phyloP scores from a whole-genome alignment of 2,888 invertebrate species.

The Dusona sp. region DNA sequence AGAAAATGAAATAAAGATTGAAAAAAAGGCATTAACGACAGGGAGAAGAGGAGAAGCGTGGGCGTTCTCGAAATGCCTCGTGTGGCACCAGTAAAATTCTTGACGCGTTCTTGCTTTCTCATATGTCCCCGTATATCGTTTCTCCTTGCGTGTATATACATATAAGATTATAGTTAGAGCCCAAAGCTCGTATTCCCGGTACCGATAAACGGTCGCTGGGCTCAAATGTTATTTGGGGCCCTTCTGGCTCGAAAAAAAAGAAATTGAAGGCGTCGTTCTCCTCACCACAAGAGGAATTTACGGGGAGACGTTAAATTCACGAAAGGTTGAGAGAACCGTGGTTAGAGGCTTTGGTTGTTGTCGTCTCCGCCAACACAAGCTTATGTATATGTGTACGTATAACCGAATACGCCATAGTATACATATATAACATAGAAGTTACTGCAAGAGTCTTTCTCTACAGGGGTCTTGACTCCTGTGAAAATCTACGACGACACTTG shows the following conservation, averaged over 20 bases:
- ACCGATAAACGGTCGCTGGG: slow-evolving; percentile 22
- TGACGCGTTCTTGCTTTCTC: slow-evolving; percentile 46
- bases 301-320: slow-evolving; percentile 63
- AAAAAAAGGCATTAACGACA: slow-evolving; percentile 29
- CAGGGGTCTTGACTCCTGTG: slow-evolving; percentile 29
- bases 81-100: slow-evolving; percentile 53
- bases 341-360: slow-evolving; percentile 33
- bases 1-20: slow-evolving; percentile 45
- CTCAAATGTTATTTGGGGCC: slow-evolving; percentile 31
- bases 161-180: slow-evolving; percentile 43
- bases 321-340: slow-evolving; percentile 29
- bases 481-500: slow-evolving; percentile 44
- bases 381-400: neutral
- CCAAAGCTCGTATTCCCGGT: slow-evolving; percentile 29
- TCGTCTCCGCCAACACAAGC: neutral
- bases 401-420: neutral
- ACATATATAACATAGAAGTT: slow-evolving; percentile 27
- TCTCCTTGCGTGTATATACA: slow-evolving; percentile 5
- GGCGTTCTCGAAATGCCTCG: slow-evolving; percentile 56
- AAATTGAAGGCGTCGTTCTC: slow-evolving; percentile 57
- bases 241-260: slow-evolving; percentile 35
- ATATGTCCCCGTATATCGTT: slow-evolving; percentile 20
- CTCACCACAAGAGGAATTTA: slow-evolving; percentile 67
- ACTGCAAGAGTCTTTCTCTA: slow-evolving; percentile 29
- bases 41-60: slow-evolving; percentile 38